phyloP scores from a whole-genome alignment of 2,888 invertebrate species.

The Rhagonycha lutea region DNA sequence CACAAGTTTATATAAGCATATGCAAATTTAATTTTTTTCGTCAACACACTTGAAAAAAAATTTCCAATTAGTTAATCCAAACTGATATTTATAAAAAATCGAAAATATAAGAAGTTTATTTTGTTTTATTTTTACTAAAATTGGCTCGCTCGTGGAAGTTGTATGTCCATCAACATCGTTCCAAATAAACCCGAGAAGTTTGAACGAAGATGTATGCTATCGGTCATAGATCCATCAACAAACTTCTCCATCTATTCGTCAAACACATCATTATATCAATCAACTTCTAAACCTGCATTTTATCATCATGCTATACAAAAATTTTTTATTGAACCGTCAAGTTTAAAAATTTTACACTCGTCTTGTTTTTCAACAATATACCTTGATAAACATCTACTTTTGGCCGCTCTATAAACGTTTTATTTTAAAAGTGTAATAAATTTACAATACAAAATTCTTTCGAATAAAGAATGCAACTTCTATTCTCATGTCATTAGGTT shows the following conservation, averaged over 20 bases:
- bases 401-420: slow-evolving; percentile 28
- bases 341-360: neutral
- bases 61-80: neutral
- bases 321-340: neutral
- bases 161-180: slow-evolving; percentile 36
- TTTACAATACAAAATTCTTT: slow-evolving; percentile 24
- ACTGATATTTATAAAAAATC: slow-evolving; percentile 1
- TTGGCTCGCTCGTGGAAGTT: slow-evolving; percentile 31
- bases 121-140: neutral
- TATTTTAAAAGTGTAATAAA: slow-evolving; percentile 29
- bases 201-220: slow-evolving; percentile 37
- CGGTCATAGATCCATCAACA: slow-evolving; percentile 47
- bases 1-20: slow-evolving; percentile 29
- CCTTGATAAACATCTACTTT: slow-evolving; percentile 33
- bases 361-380: neutral
- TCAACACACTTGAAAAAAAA: slow-evolving; percentile 15
- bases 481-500: slow-evolving; percentile 30
- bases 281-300: slow-evolving; percentile 38
- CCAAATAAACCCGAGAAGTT: slow-evolving; percentile 36
- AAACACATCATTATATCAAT: slow-evolving; percentile 43
- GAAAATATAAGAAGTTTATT: neutral
- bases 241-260: slow-evolving; percentile 46
- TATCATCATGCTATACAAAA: slow-evolving; percentile 23
- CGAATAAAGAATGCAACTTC: slow-evolving; percentile 28
- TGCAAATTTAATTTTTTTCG: slow-evolving; percentile 25